Evolutionary conservation across 1,140 invertebrate species (phyloP).

Genomic region (Drosophila takahashii): DNA sequence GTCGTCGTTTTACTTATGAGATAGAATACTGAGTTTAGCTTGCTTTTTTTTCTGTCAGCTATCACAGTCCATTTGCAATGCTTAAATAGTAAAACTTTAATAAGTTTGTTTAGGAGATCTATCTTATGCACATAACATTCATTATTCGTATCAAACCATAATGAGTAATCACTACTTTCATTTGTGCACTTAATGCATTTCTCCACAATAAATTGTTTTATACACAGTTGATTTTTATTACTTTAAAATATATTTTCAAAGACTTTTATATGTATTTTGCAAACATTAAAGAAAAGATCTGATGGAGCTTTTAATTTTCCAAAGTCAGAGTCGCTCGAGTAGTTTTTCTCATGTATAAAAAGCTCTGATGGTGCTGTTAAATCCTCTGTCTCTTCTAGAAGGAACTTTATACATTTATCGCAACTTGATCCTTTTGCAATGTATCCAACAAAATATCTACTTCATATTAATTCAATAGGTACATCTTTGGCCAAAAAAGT

Average conservation of each 20-base stretch:
- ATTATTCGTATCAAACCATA: neutral
- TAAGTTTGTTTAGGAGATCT: neutral
- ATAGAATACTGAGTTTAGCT: neutral
- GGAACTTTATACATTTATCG: too few species aligned
- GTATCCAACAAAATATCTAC: too few species aligned
- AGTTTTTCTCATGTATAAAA: too few species aligned
- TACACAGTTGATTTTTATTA: neutral
- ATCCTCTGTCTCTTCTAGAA: too few species aligned
- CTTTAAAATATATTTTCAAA: neutral
- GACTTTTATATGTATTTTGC: neutral
- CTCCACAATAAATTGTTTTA: neutral
- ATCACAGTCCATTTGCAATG: constrained; percentile 1
- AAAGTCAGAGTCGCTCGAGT: too few species aligned
- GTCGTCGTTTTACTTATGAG: neutral
- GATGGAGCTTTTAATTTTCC: neutral
- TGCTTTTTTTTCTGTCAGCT: constrained; percentile 3
- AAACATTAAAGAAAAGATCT: neutral
- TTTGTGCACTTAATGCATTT: too few species aligned
- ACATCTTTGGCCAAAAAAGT: too few species aligned
- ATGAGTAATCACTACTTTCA: neutral
- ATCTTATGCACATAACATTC: neutral
- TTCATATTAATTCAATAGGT: too few species aligned
- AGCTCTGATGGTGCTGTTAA: too few species aligned
- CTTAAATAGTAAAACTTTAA: neutral
- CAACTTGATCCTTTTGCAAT: too few species aligned